Evolutionary conservation across 2,888 invertebrate genomes (phyloP), one percentile per base, ranked within the genome.

Genomic region (Lordiphosa fenestrarum): DNA sequence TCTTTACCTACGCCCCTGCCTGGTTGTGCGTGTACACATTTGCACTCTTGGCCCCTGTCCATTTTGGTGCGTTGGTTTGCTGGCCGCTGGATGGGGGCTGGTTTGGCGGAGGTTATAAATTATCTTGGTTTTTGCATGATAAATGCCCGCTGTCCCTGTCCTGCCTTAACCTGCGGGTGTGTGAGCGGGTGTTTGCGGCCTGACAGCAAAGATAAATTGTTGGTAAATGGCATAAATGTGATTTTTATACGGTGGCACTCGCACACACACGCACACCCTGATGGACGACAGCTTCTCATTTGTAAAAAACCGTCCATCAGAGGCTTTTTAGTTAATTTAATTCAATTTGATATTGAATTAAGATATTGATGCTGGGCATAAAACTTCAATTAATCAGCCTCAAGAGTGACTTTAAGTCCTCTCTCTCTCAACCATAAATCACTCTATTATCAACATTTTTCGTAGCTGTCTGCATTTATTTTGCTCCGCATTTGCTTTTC

Each of bases 171-270:
- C 71, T 63, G 69, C 58, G 64, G 66, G 37, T 56, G 21, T 47
- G 50, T 46, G 40, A 37, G 33, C 38, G 53, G 53, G 58, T 60
- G 63, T 82, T 84, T 84, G 83, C 67, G 63, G 70, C 63, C 73
- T 80, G 80, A 84, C 80, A 80, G 80, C 85, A 69, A 67, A 80
- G 80, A 80, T 84, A 80, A 80, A 80, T 80, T 69, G 83, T 75
- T 74, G 67, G 80, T 83, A 84, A 80, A 80, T 75, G 73, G 85
- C 80, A 84, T 78, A 80, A 80, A 80, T 80, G 80, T 83, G 80
- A 82, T 80, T 84, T 80, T 80, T 78, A 82, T 80, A 69, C 72
- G 65, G 53, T 63, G 57, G 9, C 23, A 40, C 38, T 19, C 33
- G 48, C 54, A 35, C 42, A 44, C 36, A 33, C 44, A 36, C 36